Evolutionary conservation across 2,888 invertebrate genomes (phyloP).

Genomic region (Panorpa germanica): DNA sequence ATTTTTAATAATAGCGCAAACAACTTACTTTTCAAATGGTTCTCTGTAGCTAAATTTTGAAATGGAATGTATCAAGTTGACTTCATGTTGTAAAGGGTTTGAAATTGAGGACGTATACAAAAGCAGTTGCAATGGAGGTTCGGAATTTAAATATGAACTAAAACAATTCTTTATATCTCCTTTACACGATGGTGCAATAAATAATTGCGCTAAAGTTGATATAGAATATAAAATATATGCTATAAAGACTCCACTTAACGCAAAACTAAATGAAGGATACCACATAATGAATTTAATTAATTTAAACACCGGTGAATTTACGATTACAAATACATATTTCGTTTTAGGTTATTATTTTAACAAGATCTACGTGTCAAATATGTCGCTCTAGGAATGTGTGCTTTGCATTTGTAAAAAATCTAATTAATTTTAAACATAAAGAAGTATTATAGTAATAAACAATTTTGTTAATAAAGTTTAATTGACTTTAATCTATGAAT

Average conservation of each 20-base stretch:
- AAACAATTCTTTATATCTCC: constrained; percentile 44
- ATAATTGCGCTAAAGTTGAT: constrained; percentile 55
- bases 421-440: too few relatives aligned
- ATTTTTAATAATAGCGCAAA: constrained; percentile 4
- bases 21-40: constrained; percentile 28
- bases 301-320: too few relatives aligned
- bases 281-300: too few relatives aligned
- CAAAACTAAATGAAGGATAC: constrained; percentile 42
- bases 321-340: too few relatives aligned
- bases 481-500: too few relatives aligned
- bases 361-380: too few relatives aligned
- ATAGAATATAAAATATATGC: constrained; percentile 54
- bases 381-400: too few relatives aligned
- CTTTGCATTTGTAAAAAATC: too few relatives aligned
- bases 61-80: constrained; percentile 36
- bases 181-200: constrained; percentile 48
- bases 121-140: constrained; percentile 49
- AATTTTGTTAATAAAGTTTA: too few relatives aligned
- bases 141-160: constrained; percentile 42
- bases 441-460: too few relatives aligned
- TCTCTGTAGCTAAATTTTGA: constrained; percentile 45
- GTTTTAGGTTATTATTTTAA: too few relatives aligned
- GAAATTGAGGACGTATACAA: constrained; percentile 44
- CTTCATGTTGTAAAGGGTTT: constrained; percentile 34
- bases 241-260: constrained; percentile 42